phyloP scores from a whole-genome alignment of 2,113 vertebrate genomes.

The Apistogramma diplotaenia region DNA sequence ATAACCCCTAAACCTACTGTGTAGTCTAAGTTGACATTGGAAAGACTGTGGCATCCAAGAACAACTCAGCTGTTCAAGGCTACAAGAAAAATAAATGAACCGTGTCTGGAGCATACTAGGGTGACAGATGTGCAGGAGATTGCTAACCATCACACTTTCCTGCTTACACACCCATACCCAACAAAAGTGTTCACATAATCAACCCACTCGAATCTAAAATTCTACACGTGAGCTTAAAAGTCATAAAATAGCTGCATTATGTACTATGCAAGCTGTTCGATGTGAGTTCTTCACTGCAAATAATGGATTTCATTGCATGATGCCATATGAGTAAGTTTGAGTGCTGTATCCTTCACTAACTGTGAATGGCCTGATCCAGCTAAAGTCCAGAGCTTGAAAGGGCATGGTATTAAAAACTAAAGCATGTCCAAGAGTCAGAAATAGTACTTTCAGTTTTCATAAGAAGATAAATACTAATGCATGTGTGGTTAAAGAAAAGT shows the following conservation, averaged over 20 bases:
- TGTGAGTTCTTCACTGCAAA: background rate
- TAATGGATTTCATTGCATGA: background rate
- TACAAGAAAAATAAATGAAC: slow-evolving; percentile 8
- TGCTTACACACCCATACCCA: background rate
- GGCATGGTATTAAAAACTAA: background rate
- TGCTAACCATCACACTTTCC: background rate
- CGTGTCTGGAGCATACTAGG: background rate
- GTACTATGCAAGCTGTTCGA: background rate
- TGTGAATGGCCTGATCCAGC: background rate
- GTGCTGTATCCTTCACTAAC: background rate
- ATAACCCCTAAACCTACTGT: slow-evolving; percentile 12
- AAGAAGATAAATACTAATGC: background rate
- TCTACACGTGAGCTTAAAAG: background rate
- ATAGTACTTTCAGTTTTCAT: background rate
- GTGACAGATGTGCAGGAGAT: background rate
- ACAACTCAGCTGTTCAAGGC: slow-evolving; percentile 39
- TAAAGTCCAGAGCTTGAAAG: background rate
- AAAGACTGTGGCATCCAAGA: slow-evolving; percentile 26
- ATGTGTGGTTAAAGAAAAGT: background rate
- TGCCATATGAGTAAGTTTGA: background rate
- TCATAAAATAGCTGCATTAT: background rate
- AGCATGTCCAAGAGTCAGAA: background rate
- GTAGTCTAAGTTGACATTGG: slow-evolving; percentile 39
- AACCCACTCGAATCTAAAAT: background rate
- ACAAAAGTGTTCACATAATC: background rate